Evolutionary conservation across 2,888 invertebrate genomes (phyloP).

Genomic region (Ornithoptera priamus): DNA sequence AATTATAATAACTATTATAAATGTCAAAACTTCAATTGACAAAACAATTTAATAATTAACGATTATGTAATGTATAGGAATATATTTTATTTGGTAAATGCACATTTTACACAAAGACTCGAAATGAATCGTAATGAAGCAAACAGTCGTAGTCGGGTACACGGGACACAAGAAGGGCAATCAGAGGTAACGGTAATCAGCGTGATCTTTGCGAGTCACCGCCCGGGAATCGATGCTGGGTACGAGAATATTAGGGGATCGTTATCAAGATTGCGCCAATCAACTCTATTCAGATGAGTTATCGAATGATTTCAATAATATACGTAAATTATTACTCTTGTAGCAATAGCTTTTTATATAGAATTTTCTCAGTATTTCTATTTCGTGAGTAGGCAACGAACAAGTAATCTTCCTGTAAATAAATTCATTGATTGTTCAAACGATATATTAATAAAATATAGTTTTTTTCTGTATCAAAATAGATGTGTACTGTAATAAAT

Average conservation of each 20-base stretch:
- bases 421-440: too few relatives aligned
- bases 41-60: not conserved
- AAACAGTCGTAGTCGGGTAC: conserved; percentile 36
- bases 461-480: too few relatives aligned
- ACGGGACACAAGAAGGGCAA: conserved; percentile 53
- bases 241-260: conserved; percentile 35
- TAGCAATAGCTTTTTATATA: not conserved
- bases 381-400: too few relatives aligned
- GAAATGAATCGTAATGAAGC: conserved; percentile 30
- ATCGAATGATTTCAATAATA: conserved; percentile 40
- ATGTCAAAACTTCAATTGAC: not conserved
- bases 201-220: conserved; percentile 41
- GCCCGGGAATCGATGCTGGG: conserved; percentile 42
- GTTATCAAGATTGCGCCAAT: conserved; percentile 73
- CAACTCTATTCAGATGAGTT: conserved; percentile 57
- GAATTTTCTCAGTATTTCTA: too few relatives aligned
- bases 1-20: too few relatives aligned
- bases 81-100: conserved; percentile 17
- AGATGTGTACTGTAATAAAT: too few relatives aligned
- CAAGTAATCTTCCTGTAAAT: too few relatives aligned
- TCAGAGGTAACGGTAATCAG: conserved; percentile 52
- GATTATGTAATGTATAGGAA: conserved; percentile 9
- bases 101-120: conserved; percentile 26
- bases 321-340: conserved; percentile 37
- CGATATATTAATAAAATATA: too few relatives aligned